Percentiles rank a stretch among this genome's conserved stretches.
phyloP scores from a whole-genome alignment of 2,888 invertebrate species.

The Chironomus riparius region DNA sequence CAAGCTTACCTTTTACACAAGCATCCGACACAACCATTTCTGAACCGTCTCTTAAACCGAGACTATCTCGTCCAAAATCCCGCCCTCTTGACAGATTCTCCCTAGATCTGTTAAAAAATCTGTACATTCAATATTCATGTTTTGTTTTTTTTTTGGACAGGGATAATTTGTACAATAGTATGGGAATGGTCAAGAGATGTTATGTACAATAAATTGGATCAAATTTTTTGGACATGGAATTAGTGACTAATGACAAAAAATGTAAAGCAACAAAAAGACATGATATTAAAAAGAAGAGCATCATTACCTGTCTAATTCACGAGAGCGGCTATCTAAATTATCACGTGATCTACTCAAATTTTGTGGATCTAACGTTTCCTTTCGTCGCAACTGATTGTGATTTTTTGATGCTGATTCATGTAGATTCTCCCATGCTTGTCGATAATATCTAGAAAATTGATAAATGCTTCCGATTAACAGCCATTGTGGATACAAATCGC shows the following conservation, averaged over 20 bases:
- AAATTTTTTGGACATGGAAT: neutral
- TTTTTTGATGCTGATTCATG: constrained; percentile 66
- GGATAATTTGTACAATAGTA: constrained; percentile 29
- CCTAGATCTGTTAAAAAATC: constrained; percentile 34
- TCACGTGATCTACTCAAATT: constrained; percentile 41
- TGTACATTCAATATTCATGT: constrained; percentile 33
- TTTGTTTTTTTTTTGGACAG: constrained; percentile 34
- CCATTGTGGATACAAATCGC: neutral
- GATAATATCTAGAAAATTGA: constrained; percentile 53
- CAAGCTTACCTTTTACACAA: constrained; percentile 38
- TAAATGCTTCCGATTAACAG: constrained; percentile 17
- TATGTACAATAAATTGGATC: neutral
- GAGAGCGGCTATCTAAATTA: constrained; percentile 35
- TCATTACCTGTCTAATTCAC: constrained; percentile 40
- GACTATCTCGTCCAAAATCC: constrained; percentile 35
- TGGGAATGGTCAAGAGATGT: neutral
- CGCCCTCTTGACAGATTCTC: constrained; percentile 38
- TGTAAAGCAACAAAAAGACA: neutral
- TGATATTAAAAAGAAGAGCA: constrained; percentile 26
- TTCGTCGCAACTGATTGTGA: constrained; percentile 54
- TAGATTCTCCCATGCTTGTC: constrained; percentile 88
- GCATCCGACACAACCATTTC: constrained; percentile 67
- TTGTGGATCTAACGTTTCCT: constrained; percentile 63
- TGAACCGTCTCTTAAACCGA: constrained; percentile 59
- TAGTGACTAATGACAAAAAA: neutral